Evolutionary conservation across 2,888 invertebrate genomes (phyloP).

Genomic region (Punctoribates punctum): DNA sequence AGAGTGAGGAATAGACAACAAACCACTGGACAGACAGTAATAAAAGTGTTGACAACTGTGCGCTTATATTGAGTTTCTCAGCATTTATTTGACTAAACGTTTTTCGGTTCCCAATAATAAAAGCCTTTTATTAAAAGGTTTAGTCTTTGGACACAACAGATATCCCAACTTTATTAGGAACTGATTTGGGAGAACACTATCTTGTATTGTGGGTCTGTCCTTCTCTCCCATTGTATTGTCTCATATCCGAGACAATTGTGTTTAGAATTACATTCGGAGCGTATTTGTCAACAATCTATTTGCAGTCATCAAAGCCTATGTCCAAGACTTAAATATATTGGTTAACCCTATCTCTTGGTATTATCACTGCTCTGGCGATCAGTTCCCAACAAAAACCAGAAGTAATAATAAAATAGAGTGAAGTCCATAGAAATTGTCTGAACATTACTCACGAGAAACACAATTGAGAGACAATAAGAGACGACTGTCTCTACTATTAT

Average conservation of each 20-base stretch:
- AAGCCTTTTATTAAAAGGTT: slow-evolving; percentile 18
- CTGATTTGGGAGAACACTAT: slow-evolving; percentile 1
- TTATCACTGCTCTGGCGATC: not conserved
- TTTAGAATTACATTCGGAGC: slow-evolving; percentile 4
- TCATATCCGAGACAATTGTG: slow-evolving; percentile 15
- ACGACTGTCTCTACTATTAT: not conserved
- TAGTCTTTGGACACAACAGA: not conserved
- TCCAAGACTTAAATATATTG: slow-evolving; percentile 5
- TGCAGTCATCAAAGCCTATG: not conserved
- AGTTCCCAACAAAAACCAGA: not conserved
- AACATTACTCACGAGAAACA: not conserved
- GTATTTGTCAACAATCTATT: slow-evolving; percentile 33
- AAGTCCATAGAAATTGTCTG: slow-evolving; percentile 14
- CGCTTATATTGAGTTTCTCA: slow-evolving; percentile 17
- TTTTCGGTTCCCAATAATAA: slow-evolving; percentile 3
- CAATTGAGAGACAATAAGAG: not conserved
- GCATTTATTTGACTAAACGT: slow-evolving; percentile 22
- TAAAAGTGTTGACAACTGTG: not conserved
- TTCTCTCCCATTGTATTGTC: not conserved
- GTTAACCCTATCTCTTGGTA: slow-evolving; percentile 28
- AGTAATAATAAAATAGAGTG: not conserved
- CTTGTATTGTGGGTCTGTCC: not conserved
- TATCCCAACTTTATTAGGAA: not conserved
- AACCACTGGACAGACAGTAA: not conserved
- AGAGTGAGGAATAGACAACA: not conserved